Evolutionary conservation across 2,797 vertebrate genomes (phyloP).

Genomic region (Geotrypetes seraphini): DNA sequence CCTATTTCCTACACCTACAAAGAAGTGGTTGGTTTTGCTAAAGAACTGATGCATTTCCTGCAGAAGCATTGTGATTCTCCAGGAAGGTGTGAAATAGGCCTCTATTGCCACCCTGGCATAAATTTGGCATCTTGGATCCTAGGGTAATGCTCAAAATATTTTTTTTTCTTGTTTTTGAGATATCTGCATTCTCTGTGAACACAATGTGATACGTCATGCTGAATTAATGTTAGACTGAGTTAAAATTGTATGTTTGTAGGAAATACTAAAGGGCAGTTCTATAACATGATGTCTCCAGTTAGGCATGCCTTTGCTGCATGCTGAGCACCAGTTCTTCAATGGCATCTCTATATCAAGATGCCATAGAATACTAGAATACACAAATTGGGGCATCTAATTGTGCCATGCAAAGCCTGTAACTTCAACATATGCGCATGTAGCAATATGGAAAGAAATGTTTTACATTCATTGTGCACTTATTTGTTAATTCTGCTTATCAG

Average conservation of each 20-base stretch:
- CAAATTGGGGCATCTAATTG: no score
- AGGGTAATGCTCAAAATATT: conserved; percentile 55
- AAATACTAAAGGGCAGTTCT: no score
- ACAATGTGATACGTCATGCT: background rate
- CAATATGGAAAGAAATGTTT: no score
- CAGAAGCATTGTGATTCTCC: conserved; percentile 22
- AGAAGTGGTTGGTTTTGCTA: conserved; percentile 35
- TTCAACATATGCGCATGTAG: no score
- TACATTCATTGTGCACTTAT: no score
- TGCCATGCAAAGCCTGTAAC: no score
- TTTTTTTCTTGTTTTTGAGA: background rate
- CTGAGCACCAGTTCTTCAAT: no score
- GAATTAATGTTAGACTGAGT: background rate
- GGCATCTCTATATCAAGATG: no score
- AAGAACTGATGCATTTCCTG: conserved; percentile 53
- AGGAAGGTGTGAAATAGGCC: conserved; percentile 52
- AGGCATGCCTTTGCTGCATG: no score
- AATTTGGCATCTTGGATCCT: conserved; percentile 80
- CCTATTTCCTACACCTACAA: conserved; percentile 45
- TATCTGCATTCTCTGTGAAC: background rate
- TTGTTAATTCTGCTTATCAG: no score
- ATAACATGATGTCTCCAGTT: no score
- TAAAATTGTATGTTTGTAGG: background rate
- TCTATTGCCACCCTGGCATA: conserved; percentile 71
- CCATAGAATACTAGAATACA: no score